Percentiles rank a stretch among this genome's conserved stretches.
Conservation (phyloP, 2,113 vertebrate species). For the Corythornis madagascariensis region DNA sequence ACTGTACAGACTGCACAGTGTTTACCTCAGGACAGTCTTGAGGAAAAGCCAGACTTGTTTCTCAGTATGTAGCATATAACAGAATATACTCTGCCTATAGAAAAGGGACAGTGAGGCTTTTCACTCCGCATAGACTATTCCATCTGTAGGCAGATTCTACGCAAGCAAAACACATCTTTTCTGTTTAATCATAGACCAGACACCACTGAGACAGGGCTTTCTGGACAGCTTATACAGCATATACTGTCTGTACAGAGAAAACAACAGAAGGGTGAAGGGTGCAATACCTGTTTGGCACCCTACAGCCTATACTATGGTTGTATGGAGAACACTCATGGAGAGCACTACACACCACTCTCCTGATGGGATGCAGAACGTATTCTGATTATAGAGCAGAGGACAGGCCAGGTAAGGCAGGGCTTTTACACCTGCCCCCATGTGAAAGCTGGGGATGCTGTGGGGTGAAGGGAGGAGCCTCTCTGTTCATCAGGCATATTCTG, state of each 20-base stretch:
- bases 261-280: not conserved
- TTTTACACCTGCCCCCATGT: not conserved
- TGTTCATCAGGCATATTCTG: not conserved
- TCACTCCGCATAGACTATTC: not conserved
- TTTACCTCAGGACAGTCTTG: no score
- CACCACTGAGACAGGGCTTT: not conserved
- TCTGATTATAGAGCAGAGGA: not conserved
- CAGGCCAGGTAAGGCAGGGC: not conserved
- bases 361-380: not conserved
- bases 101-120: not conserved
- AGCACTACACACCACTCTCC: not conserved
- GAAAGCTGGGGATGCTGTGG: not conserved
- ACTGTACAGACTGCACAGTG: no score
- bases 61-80: not conserved
- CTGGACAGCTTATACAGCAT: not conserved
- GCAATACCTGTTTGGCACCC: not conserved
- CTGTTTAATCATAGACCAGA: not conserved
- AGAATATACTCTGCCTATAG: not conserved
- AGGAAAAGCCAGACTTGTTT: not conserved
- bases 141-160: not conserved
- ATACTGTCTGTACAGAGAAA: not conserved
- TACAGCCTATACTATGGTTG: not conserved
- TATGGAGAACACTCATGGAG: not conserved
- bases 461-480: no score
- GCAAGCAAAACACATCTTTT: not conserved